phyloP scores from a whole-genome alignment of 2,888 invertebrate genomes.

The Malacosoma neustria region DNA sequence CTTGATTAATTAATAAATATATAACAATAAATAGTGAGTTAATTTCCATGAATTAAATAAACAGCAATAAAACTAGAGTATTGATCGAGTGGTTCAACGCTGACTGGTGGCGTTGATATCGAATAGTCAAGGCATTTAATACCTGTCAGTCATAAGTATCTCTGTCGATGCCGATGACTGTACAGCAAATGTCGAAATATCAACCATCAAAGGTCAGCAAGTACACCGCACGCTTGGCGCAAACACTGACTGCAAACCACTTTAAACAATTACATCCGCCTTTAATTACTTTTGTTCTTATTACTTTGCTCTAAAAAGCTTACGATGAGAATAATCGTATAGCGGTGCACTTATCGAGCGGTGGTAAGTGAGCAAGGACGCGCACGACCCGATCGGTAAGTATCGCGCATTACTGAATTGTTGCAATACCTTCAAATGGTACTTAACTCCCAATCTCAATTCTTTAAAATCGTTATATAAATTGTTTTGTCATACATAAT shows the following conservation, averaged over 20 bases:
- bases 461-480: background rate
- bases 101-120: background rate
- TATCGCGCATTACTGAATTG: slow-evolving; percentile 1
- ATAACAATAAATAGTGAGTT: too few species aligned
- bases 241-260: slow-evolving; percentile 21
- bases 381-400: slow-evolving; percentile 16
- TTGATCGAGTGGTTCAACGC: too few species aligned
- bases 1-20: too few species aligned
- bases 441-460: background rate
- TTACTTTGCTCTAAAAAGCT: slow-evolving; percentile 43
- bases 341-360: slow-evolving; percentile 41
- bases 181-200: slow-evolving; percentile 47
- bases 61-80: too few species aligned
- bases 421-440: slow-evolving; percentile 1
- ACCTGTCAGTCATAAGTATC: too few species aligned
- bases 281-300: slow-evolving; percentile 54
- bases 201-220: slow-evolving; percentile 43
- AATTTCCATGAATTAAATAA: too few species aligned
- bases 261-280: slow-evolving; percentile 40
- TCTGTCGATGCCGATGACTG: slow-evolving; percentile 3
- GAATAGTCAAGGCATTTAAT: too few species aligned
- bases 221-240: slow-evolving; percentile 25
- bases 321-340: slow-evolving; percentile 40
- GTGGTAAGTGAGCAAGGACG: slow-evolving; percentile 64
- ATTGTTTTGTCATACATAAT: too few species aligned